Percentiles rank a stretch among this genome's conserved stretches.
phyloP scores from a whole-genome alignment of 2,888 invertebrate genomes.

The Pheosia tremula region DNA sequence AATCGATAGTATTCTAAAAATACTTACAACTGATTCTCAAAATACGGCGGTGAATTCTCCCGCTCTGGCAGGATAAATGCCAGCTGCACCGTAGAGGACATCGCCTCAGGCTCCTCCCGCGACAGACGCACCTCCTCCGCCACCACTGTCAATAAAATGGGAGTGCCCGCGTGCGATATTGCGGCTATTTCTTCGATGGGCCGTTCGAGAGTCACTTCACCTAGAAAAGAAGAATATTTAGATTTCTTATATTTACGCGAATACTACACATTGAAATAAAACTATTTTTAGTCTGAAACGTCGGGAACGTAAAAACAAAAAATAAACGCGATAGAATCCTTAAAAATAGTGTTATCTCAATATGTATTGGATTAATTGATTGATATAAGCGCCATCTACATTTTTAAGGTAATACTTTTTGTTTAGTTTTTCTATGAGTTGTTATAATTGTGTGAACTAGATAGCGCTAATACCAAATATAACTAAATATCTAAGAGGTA shows the following conservation, averaged over 20 bases:
- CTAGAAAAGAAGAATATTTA: slow-evolving; percentile 43
- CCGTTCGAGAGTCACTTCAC: slow-evolving; percentile 81
- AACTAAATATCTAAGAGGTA: neutral
- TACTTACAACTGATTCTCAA: slow-evolving; percentile 90
- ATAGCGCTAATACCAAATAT: neutral
- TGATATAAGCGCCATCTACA: neutral
- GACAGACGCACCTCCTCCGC: slow-evolving; percentile 93
- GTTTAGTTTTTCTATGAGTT: neutral
- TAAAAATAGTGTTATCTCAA: too few species aligned
- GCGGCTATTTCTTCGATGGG: slow-evolving; percentile 92
- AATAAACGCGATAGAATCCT: too few species aligned
- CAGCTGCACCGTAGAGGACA: slow-evolving; percentile 92
- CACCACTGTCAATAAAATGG: slow-evolving; percentile 92
- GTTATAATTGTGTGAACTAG: neutral
- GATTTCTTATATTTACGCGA: too few species aligned
- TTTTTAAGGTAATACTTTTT: neutral
- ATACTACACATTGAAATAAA: too few species aligned
- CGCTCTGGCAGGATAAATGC: slow-evolving; percentile 92
- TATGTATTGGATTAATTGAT: too few species aligned
- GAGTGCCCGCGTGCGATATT: slow-evolving; percentile 92
- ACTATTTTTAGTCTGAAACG: too few species aligned
- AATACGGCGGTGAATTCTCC: slow-evolving; percentile 91
- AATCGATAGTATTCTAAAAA: neutral
- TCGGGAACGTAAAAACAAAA: too few species aligned
- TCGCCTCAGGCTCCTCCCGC: slow-evolving; percentile 90